phyloP scores from a whole-genome alignment of 2,888 invertebrate genomes.

The Troides oblongomaculatus region DNA sequence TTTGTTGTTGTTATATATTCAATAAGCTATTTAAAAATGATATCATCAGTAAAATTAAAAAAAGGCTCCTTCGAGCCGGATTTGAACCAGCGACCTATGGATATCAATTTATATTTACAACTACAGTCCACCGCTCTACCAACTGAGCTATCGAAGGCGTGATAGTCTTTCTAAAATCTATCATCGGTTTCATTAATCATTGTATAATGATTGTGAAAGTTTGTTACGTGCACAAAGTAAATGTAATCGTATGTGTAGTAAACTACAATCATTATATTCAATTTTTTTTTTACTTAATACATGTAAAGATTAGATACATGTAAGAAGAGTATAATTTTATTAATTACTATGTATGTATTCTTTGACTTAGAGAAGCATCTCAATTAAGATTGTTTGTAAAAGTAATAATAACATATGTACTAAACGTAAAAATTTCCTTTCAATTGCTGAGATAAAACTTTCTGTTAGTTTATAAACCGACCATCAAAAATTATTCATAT shows the following conservation, averaged over 20 bases:
- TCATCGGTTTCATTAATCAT: no score
- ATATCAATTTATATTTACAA: constrained; percentile 46
- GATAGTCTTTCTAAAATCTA: neutral
- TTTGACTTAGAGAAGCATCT: no score
- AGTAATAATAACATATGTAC: no score
- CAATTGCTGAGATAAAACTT: no score
- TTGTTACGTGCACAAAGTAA: neutral
- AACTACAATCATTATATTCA: neutral
- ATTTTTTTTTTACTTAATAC: neutral
- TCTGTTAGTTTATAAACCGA: no score
- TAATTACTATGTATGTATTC: no score
- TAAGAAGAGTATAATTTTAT: no score
- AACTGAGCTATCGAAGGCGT: constrained; percentile 79
- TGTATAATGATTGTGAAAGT: neutral
- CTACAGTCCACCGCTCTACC: constrained; percentile 80
- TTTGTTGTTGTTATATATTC: no score
- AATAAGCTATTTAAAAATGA: neutral
- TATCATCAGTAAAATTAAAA: neutral
- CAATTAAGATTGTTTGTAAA: no score
- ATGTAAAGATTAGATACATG: no score
- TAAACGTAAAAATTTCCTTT: no score
- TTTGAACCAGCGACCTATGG: constrained; percentile 86
- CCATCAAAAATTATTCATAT: no score
- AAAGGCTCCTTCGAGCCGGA: constrained; percentile 81
- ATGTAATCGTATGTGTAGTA: neutral